Evolutionary conservation across 2,888 invertebrate species (phyloP), one percentile per base, ranked within the genome.

Genomic region (Ceratothoa steindachneri): DNA sequence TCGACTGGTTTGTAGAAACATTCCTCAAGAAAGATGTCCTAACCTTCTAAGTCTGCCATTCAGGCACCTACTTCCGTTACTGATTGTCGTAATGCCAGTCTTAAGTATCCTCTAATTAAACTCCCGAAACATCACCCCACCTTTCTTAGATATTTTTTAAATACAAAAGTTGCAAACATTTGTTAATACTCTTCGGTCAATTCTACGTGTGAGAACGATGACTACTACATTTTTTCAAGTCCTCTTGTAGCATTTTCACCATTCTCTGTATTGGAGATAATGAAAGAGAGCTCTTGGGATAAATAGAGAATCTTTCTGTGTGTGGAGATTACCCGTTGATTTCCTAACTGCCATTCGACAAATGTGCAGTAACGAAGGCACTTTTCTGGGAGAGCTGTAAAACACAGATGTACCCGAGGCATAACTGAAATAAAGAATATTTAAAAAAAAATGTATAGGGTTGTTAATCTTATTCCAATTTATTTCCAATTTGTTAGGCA

Each of bases 291-390:
- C 24, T 3, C 60, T 60, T 60, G 60, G 60, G 12, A 60, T n/a
- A 24, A 24, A 60, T 1, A 60, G 24, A 60, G 22, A 22, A 15
- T 60, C 27, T 60, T 24, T 24, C 24, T 24, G n/a, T 15, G 19
- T 24, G 1, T 60, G 22, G 22, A 4, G 22, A 60, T n/a, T 12
- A 22, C 72, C 72, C 19, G 72, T 27, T 1, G 67, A 55, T 12
- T 66, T 65, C 30, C 74, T 60, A 12, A 77, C 64, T 4, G 72
- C 69, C 72, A 74, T 74, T 24, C 77, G 55, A 1, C 74, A 74
- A 28, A 77, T 31, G 53, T 77, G 77, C 9, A 77, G 77, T 29
- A 77, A 70, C 1, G 74, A 72, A 1, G 77, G 77, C 7, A 77
- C 73, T 30, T 69, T 28, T 2, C 71, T 9, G 22, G 77, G 77